Percentiles rank a stretch among this genome's conserved stretches.
phyloP scores from a whole-genome alignment of 2,888 invertebrate genomes.

The Desoria tigrina region DNA sequence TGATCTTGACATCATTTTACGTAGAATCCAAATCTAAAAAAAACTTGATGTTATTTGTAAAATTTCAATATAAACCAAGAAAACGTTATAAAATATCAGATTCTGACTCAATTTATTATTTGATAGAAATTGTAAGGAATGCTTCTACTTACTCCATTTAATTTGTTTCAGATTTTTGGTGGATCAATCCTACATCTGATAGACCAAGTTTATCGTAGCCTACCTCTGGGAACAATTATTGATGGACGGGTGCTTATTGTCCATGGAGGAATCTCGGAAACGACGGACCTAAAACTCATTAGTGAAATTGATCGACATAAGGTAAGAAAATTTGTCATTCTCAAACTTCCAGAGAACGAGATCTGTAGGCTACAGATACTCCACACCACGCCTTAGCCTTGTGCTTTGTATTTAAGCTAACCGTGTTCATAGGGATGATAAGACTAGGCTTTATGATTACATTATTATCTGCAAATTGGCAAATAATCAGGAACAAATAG shows the following conservation, averaged over 20 bases:
- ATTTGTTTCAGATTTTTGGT: conserved; percentile 66
- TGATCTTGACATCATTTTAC: too few species aligned
- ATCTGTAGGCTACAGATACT: too few species aligned
- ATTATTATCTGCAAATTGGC: too few species aligned
- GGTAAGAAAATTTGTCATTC: conserved; percentile 64
- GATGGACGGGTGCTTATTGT: conserved; percentile 87
- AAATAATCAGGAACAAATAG: too few species aligned
- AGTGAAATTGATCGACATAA: conserved; percentile 79
- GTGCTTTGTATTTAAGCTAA: too few species aligned
- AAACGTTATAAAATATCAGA: too few species aligned
- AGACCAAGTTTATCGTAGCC: conserved; percentile 87
- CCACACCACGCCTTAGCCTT: too few species aligned
- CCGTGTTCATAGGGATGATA: too few species aligned
- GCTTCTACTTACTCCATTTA: not conserved
- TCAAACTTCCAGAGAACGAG: not conserved
- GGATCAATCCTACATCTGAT: conserved; percentile 77
- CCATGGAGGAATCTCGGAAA: conserved; percentile 89
- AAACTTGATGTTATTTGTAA: not conserved
- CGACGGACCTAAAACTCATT: conserved; percentile 78
- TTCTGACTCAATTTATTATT: not conserved
- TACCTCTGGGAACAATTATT: conserved; percentile 85
- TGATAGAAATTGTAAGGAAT: not conserved
- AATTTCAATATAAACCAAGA: not conserved
- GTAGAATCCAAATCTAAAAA: too few species aligned
- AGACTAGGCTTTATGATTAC: too few species aligned